Base-by-base conservation (phyloP, 2,113 vertebrate species). In the Nymphicus hollandicus region DNA sequence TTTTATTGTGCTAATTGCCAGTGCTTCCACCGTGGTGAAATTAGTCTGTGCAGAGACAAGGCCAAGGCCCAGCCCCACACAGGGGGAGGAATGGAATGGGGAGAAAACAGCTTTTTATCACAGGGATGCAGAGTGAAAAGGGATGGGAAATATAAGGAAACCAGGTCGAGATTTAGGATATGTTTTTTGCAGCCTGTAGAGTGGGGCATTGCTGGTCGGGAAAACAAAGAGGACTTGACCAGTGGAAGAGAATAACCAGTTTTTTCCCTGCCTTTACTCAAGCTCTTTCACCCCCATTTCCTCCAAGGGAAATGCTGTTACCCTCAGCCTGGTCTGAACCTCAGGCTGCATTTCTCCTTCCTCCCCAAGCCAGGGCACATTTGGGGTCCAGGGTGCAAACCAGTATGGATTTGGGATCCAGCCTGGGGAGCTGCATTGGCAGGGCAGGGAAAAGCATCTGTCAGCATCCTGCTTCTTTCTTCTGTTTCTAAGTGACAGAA, bases 1-100 rank as follows among this genome's bases (percentile, higher is more conserved):
- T 68, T 91, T 89, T 95, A 52, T 86, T 91, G 72, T 82, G 88
- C n/a, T 80, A 86, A 93, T 91, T 56, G 68, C 60, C 44, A 25
- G 9, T 1, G 60, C 64, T 81, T 37, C 65, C 81, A 69, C n/a
- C 19, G 1, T 39, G 9, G 13, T 68, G n/a, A 83, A 86, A 91
- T 93, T 86, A 89, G 5, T 46, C 63, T 2, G 14, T 5, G 56
- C 15, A 29, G 61, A 86, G 91, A 88, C 86, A 88, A 89, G 79
- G 76, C 53, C 47, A 10, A 33, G 68, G 64, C 46, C 9, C 64
- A 35, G 65, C 49, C 66, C 55, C 44, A 41, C 66, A 6, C 7
- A 0, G 5, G 17, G 28, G 55, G 24, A 53, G 84, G 46, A 66
- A 56, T 58, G 33, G 17, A 13, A 13, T 10, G 31, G 55, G 17